Evolutionary conservation across 2,797 vertebrate genomes (phyloP), one percentile per base, ranked within the genome.

Genomic region (Poeciliopsis gracilis): DNA sequence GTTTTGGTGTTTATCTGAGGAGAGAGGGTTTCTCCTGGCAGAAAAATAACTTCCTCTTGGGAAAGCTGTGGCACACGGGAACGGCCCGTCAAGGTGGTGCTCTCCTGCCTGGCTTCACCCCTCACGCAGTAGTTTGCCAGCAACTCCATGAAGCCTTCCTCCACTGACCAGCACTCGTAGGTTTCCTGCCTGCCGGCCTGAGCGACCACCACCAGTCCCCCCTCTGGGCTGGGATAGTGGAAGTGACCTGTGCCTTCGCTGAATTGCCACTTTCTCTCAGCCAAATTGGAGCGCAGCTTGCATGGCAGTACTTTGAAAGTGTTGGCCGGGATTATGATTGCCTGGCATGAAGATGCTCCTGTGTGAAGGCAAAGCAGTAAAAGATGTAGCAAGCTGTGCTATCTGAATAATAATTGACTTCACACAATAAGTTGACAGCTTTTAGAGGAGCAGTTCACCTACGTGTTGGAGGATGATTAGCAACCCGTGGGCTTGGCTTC

Each of bases 91-190:
- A 89, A 84, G 25, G 25, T 95, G 18, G 89, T 95, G 78, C 73
- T 90, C 1, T 77, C 90, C 0, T 88, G 86, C 0, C 45, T 89
- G 71, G 93, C 92, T 66, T 94, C 95, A 3, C 96, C 87, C 2
- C 88, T 85, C 46, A 98, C 96, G 0, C 98, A 99, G 92, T 99
- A 99, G 93, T 96, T 98, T 47, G 96, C 97, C 91, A 97, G 95
- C 82, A 98, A 95, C 92, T 98, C 97, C 73, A 46, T 92, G 94
- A 98, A 98, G 77, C 95, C 96, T 16, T 96, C 95, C 87, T 99
- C 98, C 84, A 96, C 92, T 0, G 98, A 97, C 98, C 98, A 99
- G 93, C 98, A 99, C 92, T 98, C 96, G 0, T 98, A 99, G 67
- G 90, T 94, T 61, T 98, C 98, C 0, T 94, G 94, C 0, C 88